Conservation (phyloP, 2,113 vertebrate genomes). For the Platichthys flesus region DNA sequence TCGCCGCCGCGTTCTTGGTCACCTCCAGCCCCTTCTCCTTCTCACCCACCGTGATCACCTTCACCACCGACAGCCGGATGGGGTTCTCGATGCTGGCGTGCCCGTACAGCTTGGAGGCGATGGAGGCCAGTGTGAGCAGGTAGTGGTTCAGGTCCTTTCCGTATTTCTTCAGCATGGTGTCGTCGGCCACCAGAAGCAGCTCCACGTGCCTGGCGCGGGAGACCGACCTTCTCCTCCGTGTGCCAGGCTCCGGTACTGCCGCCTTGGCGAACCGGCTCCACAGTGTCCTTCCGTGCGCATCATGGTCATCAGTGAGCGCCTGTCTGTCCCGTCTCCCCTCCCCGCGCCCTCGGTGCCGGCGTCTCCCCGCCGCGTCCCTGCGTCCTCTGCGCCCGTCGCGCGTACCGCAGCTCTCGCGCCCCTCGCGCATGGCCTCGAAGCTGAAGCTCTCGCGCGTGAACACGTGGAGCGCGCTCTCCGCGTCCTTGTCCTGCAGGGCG, state of each 20-base stretch:
- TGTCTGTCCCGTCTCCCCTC: constrained; percentile 18
- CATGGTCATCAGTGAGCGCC: constrained; percentile 1
- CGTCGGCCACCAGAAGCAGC: constrained; percentile 95
- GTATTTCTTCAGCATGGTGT: constrained; percentile 92
- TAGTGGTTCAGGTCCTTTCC: constrained; percentile 94
- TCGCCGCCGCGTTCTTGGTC: constrained; percentile 92
- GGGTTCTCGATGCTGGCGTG: constrained; percentile 99
- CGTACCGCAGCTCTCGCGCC: constrained; percentile 74
- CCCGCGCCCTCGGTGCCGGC: background rate
- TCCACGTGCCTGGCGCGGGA: constrained; percentile 95
- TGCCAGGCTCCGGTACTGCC: constrained; percentile 2
- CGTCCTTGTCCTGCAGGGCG: constrained; percentile 83
- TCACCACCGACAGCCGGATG: constrained; percentile 93
- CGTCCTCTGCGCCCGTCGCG: constrained; percentile 63
- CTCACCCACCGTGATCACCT: constrained; percentile 86
- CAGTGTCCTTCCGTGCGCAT: constrained; percentile 33
- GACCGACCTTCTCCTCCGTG: constrained; percentile 84
- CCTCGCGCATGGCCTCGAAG: constrained; percentile 84
- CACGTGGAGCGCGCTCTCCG: constrained; percentile 81
- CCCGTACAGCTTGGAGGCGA: constrained; percentile 93
- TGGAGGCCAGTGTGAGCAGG: constrained; percentile 92
- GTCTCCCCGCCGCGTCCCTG: constrained; percentile 42
- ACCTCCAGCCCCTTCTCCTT: constrained; percentile 91
- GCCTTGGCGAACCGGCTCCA: constrained; percentile 48
- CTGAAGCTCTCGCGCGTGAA: constrained; percentile 89